Evolutionary conservation across 2,797 vertebrate species (phyloP).

Genomic region (Sebastes itinus): DNA sequence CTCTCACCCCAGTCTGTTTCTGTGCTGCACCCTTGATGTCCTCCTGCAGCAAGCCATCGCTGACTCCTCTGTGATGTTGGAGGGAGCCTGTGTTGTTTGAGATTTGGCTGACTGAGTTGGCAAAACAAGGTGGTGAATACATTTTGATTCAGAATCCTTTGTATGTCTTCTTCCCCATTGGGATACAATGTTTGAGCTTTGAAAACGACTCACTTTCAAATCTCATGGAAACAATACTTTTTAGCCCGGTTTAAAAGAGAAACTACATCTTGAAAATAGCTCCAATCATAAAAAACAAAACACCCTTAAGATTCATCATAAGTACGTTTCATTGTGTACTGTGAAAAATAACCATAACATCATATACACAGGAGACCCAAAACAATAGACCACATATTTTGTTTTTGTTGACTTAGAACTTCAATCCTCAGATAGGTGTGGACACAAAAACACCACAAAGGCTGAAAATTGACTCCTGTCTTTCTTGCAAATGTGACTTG

Average conservation of each 20-base stretch:
- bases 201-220: constrained; percentile 78
- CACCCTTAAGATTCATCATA: constrained; percentile 74
- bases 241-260: constrained; percentile 68
- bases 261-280: constrained; percentile 76
- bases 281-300: constrained; percentile 74
- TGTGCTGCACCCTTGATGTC: constrained; percentile 76
- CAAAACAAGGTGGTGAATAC: constrained; percentile 80
- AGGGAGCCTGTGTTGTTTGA: constrained; percentile 79
- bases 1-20: constrained; percentile 74
- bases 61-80: constrained; percentile 77
- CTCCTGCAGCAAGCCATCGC: constrained; percentile 70
- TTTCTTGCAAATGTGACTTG: constrained; percentile 84
- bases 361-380: constrained; percentile 75
- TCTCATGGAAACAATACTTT: constrained; percentile 75
- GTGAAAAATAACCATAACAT: constrained; percentile 75
- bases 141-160: constrained; percentile 77
- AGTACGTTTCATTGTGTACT: constrained; percentile 68
- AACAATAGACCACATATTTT: constrained; percentile 73
- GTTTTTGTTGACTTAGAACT: constrained; percentile 79
- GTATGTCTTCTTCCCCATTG: constrained; percentile 68
- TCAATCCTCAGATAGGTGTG: constrained; percentile 76
- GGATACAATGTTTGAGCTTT: constrained; percentile 74
- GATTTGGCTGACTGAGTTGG: constrained; percentile 82
- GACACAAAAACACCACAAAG: constrained; percentile 79
- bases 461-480: constrained; percentile 81